A percentile compares a stretch with the other conserved stretches of the same genome.
Evolutionary conservation across 2,113 vertebrate species (phyloP).

Genomic region (Tyto alba): DNA sequence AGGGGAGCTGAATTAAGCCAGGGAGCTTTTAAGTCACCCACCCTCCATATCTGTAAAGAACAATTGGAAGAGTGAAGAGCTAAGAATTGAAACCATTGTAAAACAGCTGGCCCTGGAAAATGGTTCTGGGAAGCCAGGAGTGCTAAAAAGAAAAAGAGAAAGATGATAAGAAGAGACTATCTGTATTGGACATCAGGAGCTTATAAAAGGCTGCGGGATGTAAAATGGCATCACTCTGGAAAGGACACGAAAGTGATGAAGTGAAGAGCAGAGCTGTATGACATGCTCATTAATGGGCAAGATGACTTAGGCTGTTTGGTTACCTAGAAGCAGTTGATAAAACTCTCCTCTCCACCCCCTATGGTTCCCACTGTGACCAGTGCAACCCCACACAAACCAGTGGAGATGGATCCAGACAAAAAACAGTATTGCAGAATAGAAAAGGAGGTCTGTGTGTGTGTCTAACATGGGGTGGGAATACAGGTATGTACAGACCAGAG

Average conservation of each 20-base stretch:
- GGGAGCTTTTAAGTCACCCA: slow-evolving; percentile 11
- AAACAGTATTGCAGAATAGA: not conserved
- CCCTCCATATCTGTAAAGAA: slow-evolving; percentile 33
- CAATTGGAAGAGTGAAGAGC: slow-evolving; percentile 45
- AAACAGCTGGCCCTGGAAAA: slow-evolving; percentile 26
- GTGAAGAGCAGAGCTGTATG: not conserved
- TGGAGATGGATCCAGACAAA: not conserved
- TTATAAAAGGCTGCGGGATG: slow-evolving; percentile 33
- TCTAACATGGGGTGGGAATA: not conserved
- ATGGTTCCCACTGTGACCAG: not conserved
- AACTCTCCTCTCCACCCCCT: not conserved
- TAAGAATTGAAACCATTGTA: slow-evolving; percentile 41
- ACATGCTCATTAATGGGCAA: not conserved
- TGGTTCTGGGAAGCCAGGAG: slow-evolving; percentile 43
- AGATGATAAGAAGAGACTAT: slow-evolving; percentile 29
- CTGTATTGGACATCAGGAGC: slow-evolving; percentile 51
- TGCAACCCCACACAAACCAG: not conserved
- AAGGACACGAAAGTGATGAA: slow-evolving; percentile 22
- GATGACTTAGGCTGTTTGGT: not conserved
- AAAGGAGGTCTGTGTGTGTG: not conserved
- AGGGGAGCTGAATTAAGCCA: slow-evolving; percentile 41
- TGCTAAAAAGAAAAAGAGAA: slow-evolving; percentile 31
- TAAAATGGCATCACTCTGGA: slow-evolving; percentile 51
- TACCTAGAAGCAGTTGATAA: not conserved
- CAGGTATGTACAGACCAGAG: not conserved